Percentiles rank a stretch among this genome's conserved stretches.
These are phyloP conservation scores for Caenorhabditis doughertyi DNA, from an alignment of 2,888 invertebrate genomes.

Conservation along the genomic window DNA sequence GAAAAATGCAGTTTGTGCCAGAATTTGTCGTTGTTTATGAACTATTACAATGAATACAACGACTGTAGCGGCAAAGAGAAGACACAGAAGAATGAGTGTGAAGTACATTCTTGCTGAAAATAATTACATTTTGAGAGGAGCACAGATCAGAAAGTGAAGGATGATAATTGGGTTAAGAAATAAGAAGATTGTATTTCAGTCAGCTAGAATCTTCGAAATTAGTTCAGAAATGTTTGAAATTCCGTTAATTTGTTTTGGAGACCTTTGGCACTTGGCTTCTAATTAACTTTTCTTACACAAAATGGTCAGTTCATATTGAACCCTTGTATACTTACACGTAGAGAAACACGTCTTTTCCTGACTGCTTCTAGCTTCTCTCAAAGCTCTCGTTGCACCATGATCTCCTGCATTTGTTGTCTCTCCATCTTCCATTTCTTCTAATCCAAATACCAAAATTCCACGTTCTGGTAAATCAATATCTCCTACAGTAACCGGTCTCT, in stretches of 20 bases:
- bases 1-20: conserved; percentile 64
- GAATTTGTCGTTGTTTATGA: conserved; percentile 64
- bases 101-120: conserved; percentile 61
- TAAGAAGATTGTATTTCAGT: no score
- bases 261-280: no score
- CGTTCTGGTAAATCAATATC: conserved; percentile 76
- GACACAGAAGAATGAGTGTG: conserved; percentile 47
- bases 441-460: conserved; percentile 72
- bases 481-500: conserved; percentile 69
- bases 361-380: conserved; percentile 22
- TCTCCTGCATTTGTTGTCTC: conserved; percentile 42
- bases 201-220: no score
- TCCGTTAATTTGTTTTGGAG: no score
- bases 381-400: conserved; percentile 51
- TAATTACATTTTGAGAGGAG: background rate
- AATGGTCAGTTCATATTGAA: no score
- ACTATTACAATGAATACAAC: conserved; percentile 64
- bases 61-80: conserved; percentile 54
- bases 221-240: background rate
- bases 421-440: conserved; percentile 72
- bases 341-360: conserved; percentile 67
- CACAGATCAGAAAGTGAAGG: background rate
- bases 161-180: background rate
- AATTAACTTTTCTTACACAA: no score
- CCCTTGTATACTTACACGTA: conserved; percentile 67